Evolutionary conservation across 2,113 vertebrate species (phyloP).

Genomic region (Caracal caracal): DNA sequence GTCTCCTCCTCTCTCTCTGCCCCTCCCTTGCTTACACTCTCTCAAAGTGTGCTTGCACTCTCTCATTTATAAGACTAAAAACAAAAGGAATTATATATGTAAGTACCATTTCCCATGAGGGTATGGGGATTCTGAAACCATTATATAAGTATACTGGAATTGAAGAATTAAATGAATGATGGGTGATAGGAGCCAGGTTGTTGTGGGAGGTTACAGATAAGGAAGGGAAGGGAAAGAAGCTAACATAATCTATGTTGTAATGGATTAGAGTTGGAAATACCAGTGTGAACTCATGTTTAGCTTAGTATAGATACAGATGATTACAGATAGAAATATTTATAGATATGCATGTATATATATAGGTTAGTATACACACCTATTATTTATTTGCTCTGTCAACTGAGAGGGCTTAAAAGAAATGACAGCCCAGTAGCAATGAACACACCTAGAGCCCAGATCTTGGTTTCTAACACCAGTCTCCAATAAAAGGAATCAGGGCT

Average conservation of each 20-base stretch:
- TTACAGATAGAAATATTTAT: not conserved
- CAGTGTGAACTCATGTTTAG: not conserved
- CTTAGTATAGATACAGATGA: not conserved
- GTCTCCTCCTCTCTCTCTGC: too few relatives aligned
- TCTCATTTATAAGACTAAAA: not conserved
- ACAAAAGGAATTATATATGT: not conserved
- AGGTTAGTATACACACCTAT: not conserved
- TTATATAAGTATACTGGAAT: not conserved
- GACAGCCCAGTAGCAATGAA: not conserved
- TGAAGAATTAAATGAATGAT: not conserved
- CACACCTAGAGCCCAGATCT: not conserved
- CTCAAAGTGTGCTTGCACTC: too few relatives aligned
- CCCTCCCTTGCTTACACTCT: too few relatives aligned
- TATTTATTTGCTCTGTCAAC: not conserved
- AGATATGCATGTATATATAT: not conserved
- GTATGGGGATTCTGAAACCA: not conserved
- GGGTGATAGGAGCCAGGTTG: not conserved
- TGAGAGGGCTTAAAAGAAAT: not conserved
- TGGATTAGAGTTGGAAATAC: not conserved
- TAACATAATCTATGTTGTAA: not conserved
- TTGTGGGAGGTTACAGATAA: not conserved
- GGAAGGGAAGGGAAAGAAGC: not conserved
- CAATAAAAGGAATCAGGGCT: not conserved
- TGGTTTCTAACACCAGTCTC: not conserved
- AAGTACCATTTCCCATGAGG: not conserved